Base-by-base conservation (phyloP, 2,113 vertebrate genomes). In the Catharus minimus region DNA sequence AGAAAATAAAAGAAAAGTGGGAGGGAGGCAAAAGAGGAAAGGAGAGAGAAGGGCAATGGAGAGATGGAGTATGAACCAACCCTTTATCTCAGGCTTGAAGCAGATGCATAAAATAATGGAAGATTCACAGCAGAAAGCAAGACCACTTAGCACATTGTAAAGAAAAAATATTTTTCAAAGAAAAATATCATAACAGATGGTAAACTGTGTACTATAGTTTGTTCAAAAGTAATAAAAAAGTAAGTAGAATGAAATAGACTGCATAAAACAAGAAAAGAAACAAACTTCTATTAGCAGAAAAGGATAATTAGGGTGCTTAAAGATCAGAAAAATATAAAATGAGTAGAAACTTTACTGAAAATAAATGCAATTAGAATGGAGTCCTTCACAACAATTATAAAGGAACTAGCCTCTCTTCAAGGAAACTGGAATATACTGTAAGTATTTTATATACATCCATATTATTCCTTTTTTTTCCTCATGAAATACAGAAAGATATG, bases 151-250 rank as follows among this genome's bases (percentile, higher is more conserved):
- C 10, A 84, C 72, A 65, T 38, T 61, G 21, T 38, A 68, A 93
- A 75, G 66, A 86, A 94, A 86, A 86, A 78, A 11, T 83, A 20
- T 46, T 92, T 95, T 78, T 84, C 16, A 14, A 90, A 88, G 46
- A 57, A 88, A 93, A 81, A 66, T 86, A 65, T 41, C 10, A 14
- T 47, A 95, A 61, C 83, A 95, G 86, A 93, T 93, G 88, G 86
- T 38, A 94, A 93, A 88, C 11, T 95, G 27, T 72, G 30, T n/a
- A 7, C 57, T 86, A 28, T 21, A 78, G 22, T 88, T 90, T 90
- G 55, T 82, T 87, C 41, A 84, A 84, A 95, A 86, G 77, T 72
- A 88, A 79, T 87, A 84, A 93, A 95, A 94, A 87, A 39, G 49
- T 57, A 93, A 64, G 28, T 65, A 68, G 4, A 7, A 68, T 84